Percentiles rank a stretch among this genome's conserved stretches.
These are phyloP conservation scores for Tauraco erythrolophus DNA, from an alignment of 2,113 vertebrate species.

Conservation along the genomic window DNA sequence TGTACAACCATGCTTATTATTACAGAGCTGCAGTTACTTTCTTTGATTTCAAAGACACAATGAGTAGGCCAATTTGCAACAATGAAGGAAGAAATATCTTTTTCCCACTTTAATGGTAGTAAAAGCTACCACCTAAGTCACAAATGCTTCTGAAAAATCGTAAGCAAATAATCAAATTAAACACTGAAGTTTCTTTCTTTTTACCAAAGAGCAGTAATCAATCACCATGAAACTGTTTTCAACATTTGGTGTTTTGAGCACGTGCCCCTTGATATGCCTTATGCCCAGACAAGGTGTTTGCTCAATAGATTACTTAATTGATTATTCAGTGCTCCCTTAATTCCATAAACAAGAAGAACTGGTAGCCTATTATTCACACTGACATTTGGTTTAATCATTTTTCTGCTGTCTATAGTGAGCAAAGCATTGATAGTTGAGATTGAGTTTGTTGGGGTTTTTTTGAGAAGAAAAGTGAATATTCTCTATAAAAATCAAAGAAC, in stretches of 20 bases:
- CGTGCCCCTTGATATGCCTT: neutral
- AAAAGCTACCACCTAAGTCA: neutral
- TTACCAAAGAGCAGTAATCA: neutral
- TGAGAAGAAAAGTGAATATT: neutral
- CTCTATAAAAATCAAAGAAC: neutral
- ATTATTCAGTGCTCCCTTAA: neutral
- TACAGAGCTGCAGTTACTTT: neutral
- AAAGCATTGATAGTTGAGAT: neutral
- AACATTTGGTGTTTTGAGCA: neutral
- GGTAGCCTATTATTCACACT: neutral
- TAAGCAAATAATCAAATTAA: neutral
- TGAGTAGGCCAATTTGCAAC: neutral
- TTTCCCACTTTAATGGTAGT: neutral
- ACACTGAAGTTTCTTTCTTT: neutral
- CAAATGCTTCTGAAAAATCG: neutral
- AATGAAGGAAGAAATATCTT: neutral
- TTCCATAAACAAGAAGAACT: neutral
- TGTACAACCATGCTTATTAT: neutral
- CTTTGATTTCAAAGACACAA: neutral
- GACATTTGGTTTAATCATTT: neutral
- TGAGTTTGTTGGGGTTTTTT: no score
- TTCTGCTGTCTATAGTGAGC: neutral
- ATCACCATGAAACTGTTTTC: neutral
- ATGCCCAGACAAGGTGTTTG: neutral
- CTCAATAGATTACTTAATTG: neutral